phyloP scores from a whole-genome alignment of 2,888 invertebrate species.

The Lithophane leautieri region DNA sequence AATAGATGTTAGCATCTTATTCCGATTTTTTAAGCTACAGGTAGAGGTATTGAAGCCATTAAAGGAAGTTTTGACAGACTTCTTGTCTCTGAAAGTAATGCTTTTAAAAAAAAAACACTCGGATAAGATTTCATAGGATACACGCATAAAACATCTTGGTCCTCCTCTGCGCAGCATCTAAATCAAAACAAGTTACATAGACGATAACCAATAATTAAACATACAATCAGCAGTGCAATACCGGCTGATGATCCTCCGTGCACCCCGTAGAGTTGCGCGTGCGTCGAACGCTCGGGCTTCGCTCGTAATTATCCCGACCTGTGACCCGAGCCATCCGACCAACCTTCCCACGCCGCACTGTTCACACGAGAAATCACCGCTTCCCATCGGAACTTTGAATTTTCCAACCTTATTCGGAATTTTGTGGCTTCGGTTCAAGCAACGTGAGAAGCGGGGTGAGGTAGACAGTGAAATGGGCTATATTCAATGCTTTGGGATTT shows the following conservation, averaged over 20 bases:
- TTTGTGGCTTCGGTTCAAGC: conserved; percentile 48
- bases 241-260: conserved; percentile 32
- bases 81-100: no score
- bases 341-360: conserved; percentile 81
- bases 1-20: no score
- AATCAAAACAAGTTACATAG: background rate
- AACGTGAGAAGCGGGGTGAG: conserved; percentile 52
- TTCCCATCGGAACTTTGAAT: conserved; percentile 84
- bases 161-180: background rate
- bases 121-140: no score
- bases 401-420: conserved; percentile 63
- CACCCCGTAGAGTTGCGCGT: conserved; percentile 71
- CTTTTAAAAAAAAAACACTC: no score
- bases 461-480: conserved; percentile 18
- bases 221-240: conserved; percentile 11
- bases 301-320: conserved; percentile 86
- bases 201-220: conserved; percentile 25
- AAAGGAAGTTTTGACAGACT: no score
- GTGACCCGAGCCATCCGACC: conserved; percentile 77
- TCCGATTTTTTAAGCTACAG: no score
- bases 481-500: conserved; percentile 1
- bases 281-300: conserved; percentile 68
- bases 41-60: no score
- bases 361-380: conserved; percentile 87
- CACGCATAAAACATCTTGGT: no score